Conservation (phyloP, 2,888 invertebrate species). For the Lobophora halterata region DNA sequence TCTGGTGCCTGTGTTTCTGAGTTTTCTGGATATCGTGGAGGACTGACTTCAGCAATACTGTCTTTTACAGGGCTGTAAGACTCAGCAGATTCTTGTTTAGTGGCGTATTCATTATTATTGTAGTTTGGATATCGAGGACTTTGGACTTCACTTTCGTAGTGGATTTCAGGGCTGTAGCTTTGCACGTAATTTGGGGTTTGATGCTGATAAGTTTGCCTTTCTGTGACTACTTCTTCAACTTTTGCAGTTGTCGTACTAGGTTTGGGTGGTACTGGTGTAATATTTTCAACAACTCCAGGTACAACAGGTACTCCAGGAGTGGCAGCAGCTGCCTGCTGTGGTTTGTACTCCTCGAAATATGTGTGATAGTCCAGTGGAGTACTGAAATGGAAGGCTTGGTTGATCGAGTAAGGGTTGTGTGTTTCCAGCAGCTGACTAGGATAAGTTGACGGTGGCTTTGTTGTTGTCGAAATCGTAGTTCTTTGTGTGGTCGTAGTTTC, state of each 20-base stretch:
- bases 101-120: conserved; percentile 50
- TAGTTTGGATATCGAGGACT: conserved; percentile 54
- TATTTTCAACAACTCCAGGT: conserved; percentile 35
- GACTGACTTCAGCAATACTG: conserved; percentile 26
- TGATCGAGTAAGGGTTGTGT: conserved; percentile 74
- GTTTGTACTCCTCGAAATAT: conserved; percentile 64
- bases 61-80: conserved; percentile 31
- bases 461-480: conserved; percentile 46
- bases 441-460: conserved; percentile 59
- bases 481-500: conserved; percentile 49
- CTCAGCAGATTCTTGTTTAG: conserved; percentile 45
- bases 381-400: conserved; percentile 74
- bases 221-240: conserved; percentile 46
- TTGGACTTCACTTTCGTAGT: conserved; percentile 58
- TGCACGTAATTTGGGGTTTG: conserved; percentile 57
- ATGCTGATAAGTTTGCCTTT: conserved; percentile 50
- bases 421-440: conserved; percentile 68
- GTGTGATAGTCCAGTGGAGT: conserved; percentile 71
- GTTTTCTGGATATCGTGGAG: conserved; percentile 41
- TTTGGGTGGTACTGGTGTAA: conserved; percentile 35
- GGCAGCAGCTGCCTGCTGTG: conserved; percentile 51
- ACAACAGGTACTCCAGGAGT: too few species aligned
- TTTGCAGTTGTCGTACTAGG: conserved; percentile 38
- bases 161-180: conserved; percentile 67
- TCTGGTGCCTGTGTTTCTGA: conserved; percentile 42